Base-by-base conservation (phyloP, 2,113 vertebrate species). In the Pristiophorus japonicus region DNA sequence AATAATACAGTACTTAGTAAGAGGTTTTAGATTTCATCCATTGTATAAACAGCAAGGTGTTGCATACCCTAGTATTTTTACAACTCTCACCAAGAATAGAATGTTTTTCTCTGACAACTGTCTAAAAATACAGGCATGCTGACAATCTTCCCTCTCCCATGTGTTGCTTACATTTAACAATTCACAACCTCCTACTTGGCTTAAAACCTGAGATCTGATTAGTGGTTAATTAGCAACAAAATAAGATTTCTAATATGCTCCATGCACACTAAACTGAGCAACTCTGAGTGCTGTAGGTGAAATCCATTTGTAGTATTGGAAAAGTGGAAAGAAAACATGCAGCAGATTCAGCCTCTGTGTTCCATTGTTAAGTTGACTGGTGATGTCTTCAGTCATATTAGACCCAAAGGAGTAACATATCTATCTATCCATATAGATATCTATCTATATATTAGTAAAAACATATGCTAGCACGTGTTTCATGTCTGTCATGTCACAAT, bases 121-220 rank as follows among this genome's bases (percentile, higher is more conserved):
- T 91, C 55, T 7, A 91, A 91, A 16, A 91, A 63, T 63, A 20
- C 16, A 63, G 38, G 14, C 3, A 1, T 62, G 51, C 16, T 16
- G 12, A 3, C 7, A 59, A n/a, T 75, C 34, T 75, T 22, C 42
- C 1, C 45, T 24, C 84, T 87, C 24, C 47, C 84, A 87, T 11
- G 47, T 87, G 84, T 51, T 87, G 84, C 45, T 87, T 51, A 51
- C 47, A 11, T 87, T 87, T 51, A 51, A 27, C 84, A 87, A 55
- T 87, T 87, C 84, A 87, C 84, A 87, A 45, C 84, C 84, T 87
- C 51, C 22, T 51, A 55, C 47, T 87, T 87, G 84, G 84, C 84
- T 87, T 20, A 11, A 55, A 87, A 87, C 47, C 45, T 87, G 84
- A 87, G 84, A 87, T 55, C 84, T 87, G 84, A 87, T 87, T 87